Percentiles rank a stretch among this genome's conserved stretches.
Conservation (phyloP, 2,888 invertebrate genomes). For the Polydrusus tereticollis region DNA sequence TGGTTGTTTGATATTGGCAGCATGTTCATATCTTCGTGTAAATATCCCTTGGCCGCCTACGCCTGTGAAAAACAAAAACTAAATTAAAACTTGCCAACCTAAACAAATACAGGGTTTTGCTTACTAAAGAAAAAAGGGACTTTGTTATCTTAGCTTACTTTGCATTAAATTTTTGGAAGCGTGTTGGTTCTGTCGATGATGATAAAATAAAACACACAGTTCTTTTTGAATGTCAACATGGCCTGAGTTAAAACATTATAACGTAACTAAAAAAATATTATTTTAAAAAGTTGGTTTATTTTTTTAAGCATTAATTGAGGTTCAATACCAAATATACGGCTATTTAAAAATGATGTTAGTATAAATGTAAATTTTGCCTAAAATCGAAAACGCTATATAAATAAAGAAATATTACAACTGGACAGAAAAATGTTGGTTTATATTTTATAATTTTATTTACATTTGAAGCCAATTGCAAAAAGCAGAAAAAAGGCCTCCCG, state of each 20-base stretch:
- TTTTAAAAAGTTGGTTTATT: no score
- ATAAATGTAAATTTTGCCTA: no score
- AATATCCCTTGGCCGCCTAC: constrained; percentile 10
- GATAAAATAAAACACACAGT: neutral
- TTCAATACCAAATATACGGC: no score
- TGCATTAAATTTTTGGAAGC: constrained; percentile 18
- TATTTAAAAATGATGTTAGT: no score
- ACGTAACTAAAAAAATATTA: neutral
- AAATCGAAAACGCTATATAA: no score
- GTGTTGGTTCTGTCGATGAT: neutral
- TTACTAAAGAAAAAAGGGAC: constrained; percentile 8
- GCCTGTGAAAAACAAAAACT: constrained; percentile 24
- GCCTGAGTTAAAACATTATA: neutral
- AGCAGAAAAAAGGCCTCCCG: no score
- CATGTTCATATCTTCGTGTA: constrained; percentile 15
- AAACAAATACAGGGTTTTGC: constrained; percentile 22
- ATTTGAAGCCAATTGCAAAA: no score
- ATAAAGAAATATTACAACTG: no score
- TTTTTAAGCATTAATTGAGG: no score
- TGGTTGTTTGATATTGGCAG: constrained; percentile 15
- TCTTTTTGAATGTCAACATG: neutral
- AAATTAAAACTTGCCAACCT: constrained; percentile 26
- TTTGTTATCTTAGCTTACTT: constrained; percentile 18
- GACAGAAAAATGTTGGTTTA: no score
- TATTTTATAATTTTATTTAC: no score